phyloP scores from a whole-genome alignment of 2,888 invertebrate genomes.

The Pasiphila rectangulata region DNA sequence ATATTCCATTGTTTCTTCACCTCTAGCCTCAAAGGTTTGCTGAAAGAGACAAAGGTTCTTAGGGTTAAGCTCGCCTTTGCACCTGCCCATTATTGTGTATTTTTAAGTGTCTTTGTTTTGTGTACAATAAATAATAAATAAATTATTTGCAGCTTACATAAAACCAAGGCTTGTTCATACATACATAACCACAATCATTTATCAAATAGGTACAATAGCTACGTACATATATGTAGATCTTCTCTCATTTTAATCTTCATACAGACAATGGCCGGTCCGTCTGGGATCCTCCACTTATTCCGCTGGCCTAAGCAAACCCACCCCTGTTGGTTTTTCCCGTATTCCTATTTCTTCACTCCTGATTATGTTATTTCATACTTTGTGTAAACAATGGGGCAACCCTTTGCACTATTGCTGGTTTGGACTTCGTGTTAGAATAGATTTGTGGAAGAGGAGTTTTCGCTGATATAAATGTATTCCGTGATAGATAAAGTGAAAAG shows the following conservation, averaged over 20 bases:
- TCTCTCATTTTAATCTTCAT: constrained; percentile 42
- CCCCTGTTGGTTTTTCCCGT: constrained; percentile 76
- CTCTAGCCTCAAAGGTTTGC: too few relatives aligned
- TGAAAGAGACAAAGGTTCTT: too few relatives aligned
- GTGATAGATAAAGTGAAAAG: too few relatives aligned
- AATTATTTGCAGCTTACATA: too few relatives aligned
- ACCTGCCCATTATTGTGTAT: too few relatives aligned
- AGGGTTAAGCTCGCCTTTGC: too few relatives aligned
- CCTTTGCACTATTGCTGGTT: constrained; percentile 75
- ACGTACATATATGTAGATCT: not conserved
- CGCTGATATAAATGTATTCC: not conserved
- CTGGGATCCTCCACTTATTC: constrained; percentile 68
- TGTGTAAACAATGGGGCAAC: constrained; percentile 76
- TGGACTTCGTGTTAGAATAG: constrained; percentile 40
- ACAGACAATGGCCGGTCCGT: constrained; percentile 65
- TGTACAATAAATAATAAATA: too few relatives aligned
- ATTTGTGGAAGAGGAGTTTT: constrained; percentile 48
- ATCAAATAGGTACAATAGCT: not conserved
- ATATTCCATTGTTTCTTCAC: too few relatives aligned
- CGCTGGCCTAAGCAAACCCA: constrained; percentile 80
- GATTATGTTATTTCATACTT: constrained; percentile 81
- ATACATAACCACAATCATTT: not conserved
- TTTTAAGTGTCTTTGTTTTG: too few relatives aligned
- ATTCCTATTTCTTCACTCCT: constrained; percentile 80
- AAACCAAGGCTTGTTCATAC: too few relatives aligned